Conservation (phyloP, 2,113 vertebrate species). For the Hyaena hyaena region DNA sequence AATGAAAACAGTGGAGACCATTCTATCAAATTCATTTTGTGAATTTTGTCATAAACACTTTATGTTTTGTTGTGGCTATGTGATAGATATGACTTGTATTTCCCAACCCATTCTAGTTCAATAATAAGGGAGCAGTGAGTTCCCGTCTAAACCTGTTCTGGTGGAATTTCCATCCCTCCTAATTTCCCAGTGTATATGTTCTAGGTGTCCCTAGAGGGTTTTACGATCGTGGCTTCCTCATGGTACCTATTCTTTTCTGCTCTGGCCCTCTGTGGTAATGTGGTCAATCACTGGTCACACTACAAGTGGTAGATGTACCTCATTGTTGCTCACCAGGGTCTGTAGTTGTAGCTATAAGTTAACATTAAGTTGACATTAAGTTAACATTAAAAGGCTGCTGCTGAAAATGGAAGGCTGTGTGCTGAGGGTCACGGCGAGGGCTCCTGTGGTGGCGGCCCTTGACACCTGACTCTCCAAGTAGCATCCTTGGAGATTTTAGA, state of each 20-base stretch:
- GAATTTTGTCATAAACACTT: neutral
- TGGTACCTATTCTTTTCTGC: neutral
- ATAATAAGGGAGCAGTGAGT: neutral
- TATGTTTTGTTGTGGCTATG: neutral
- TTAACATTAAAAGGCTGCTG: neutral
- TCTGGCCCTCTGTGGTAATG: neutral
- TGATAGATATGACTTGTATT: neutral
- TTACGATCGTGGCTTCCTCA: too few relatives aligned
- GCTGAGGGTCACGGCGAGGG: neutral
- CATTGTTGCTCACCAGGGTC: neutral
- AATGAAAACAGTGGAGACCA: neutral
- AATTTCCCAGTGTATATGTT: neutral
- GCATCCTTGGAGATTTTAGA: neutral
- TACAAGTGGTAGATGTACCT: neutral
- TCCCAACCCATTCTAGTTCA: neutral
- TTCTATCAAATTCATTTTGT: neutral
- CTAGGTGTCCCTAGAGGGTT: neutral
- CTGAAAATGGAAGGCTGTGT: neutral
- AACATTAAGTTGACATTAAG: too few relatives aligned
- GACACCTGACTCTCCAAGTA: neutral
- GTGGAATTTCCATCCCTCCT: neutral
- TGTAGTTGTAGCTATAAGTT: neutral
- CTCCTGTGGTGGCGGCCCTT: fast-evolving
- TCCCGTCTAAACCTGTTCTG: neutral
- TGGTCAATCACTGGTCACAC: neutral